Evolutionary conservation across 2,113 vertebrate genomes (phyloP).

Genomic region (Myanophis thanlyinensis): DNA sequence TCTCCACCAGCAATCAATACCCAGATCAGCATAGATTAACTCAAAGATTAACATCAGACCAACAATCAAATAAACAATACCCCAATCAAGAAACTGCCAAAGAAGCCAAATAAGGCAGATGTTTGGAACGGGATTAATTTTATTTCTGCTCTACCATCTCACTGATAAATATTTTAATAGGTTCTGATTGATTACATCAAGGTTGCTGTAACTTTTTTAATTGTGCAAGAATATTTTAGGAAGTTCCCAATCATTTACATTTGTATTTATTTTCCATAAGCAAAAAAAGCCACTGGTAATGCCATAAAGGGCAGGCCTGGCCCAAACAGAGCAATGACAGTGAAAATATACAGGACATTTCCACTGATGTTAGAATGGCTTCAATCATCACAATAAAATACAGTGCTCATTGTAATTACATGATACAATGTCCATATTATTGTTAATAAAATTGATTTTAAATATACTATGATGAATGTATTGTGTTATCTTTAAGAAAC

Average conservation of each 20-base stretch:
- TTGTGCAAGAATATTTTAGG: conserved; percentile 49
- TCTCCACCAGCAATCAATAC: not conserved
- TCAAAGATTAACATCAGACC: not conserved
- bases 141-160: conserved; percentile 58
- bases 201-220: conserved; percentile 52
- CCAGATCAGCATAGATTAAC: not conserved
- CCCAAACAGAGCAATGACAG: conserved; percentile 9
- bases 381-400: conserved; percentile 60
- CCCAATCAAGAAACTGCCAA: not conserved
- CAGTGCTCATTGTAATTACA: conserved; percentile 66
- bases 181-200: conserved; percentile 53
- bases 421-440: conserved; percentile 67
- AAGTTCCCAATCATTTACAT: conserved; percentile 32
- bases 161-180: conserved; percentile 50
- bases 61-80: not conserved
- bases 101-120: conserved; percentile 44
- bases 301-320: conserved; percentile 5
- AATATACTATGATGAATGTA: not conserved
- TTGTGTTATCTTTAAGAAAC: not conserved
- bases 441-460: conserved; percentile 69
- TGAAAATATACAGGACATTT: conserved; percentile 43
- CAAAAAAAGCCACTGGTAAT: conserved; percentile 31
- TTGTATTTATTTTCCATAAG: conserved; percentile 24
- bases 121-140: conserved; percentile 42
- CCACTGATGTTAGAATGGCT: conserved; percentile 55